Evolutionary conservation across 2,888 invertebrate species (phyloP).

Genomic region (Lasioglossum marginatum): DNA sequence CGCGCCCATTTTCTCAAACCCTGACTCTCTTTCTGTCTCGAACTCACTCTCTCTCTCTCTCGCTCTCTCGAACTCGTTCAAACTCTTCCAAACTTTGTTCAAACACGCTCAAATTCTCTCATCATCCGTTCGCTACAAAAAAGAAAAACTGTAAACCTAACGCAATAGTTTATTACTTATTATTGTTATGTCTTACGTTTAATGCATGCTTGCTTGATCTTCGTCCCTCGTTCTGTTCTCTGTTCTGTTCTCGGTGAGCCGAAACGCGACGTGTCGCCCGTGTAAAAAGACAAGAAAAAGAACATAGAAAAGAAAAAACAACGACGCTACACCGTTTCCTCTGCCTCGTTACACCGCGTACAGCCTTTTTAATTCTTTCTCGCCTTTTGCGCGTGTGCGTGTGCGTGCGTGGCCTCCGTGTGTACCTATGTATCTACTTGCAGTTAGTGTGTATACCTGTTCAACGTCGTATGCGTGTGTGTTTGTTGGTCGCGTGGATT

Average conservation of each 20-base stretch:
- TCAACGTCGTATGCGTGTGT: not conserved
- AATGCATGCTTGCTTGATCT: constrained; percentile 67
- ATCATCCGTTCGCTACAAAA: constrained; percentile 70
- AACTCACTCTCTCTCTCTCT: not conserved
- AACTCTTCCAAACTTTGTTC: not conserved
- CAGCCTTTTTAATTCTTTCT: not conserved
- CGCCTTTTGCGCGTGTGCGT: not conserved
- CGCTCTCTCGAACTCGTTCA: not conserved
- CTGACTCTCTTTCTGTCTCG: constrained; percentile 7
- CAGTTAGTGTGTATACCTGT: too few relatives aligned
- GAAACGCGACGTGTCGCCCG: constrained; percentile 56
- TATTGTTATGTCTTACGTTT: constrained; percentile 74
- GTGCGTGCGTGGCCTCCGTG: not conserved
- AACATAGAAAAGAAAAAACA: constrained; percentile 8
- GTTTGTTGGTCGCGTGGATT: constrained; percentile 1
- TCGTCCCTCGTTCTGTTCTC: not conserved
- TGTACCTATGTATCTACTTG: not conserved
- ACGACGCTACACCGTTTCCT: constrained; percentile 5
- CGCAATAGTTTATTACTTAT: constrained; percentile 76
- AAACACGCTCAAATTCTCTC: constrained; percentile 26
- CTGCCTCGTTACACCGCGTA: constrained; percentile 5
- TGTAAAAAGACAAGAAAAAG: constrained; percentile 37
- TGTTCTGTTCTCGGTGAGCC: constrained; percentile 57
- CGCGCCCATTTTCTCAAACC: not conserved
- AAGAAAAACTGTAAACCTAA: constrained; percentile 75